These are phyloP conservation scores for Takifugu ocellatus DNA, from an alignment of 2,797 vertebrate species.

Conservation along the genomic window DNA sequence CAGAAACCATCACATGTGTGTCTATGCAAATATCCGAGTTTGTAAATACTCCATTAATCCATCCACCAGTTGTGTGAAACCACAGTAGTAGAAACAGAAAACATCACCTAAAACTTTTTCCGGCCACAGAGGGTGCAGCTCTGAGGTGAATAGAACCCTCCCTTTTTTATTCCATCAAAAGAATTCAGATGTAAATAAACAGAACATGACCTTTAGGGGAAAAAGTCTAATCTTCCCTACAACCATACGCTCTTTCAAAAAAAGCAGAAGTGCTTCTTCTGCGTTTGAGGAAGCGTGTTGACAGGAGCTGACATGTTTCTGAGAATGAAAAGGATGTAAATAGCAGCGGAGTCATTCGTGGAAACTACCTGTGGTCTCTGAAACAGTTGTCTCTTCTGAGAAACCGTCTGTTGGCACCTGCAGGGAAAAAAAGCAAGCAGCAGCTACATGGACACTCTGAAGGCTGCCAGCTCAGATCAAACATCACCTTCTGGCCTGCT, in stretches of 20 bases:
- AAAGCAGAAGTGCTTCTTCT: neutral
- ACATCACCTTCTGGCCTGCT: neutral
- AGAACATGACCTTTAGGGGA: too few relatives aligned
- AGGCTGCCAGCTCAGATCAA: too few relatives aligned
- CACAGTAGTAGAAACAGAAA: neutral
- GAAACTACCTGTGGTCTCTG: constrained; percentile 41
- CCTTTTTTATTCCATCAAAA: too few relatives aligned
- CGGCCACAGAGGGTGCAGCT: too few relatives aligned
- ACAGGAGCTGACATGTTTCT: constrained; percentile 27
- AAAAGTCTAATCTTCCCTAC: too few relatives aligned
- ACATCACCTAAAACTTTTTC: too few relatives aligned
- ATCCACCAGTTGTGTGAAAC: neutral
- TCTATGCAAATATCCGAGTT: neutral
- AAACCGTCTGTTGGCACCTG: neutral
- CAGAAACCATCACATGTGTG: constrained; percentile 32
- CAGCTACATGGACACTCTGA: too few relatives aligned
- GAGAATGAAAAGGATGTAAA: constrained; percentile 52
- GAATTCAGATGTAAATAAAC: too few relatives aligned
- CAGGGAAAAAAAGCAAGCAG: constrained; percentile 26
- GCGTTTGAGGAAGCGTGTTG: neutral
- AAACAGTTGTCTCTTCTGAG: constrained; percentile 3
- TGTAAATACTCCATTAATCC: neutral
- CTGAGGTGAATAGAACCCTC: too few relatives aligned
- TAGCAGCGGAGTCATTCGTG: constrained; percentile 22
- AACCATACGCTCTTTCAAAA: too few relatives aligned